Percentiles rank a stretch among this genome's conserved stretches.
These are phyloP conservation scores for Ormyrus thymus DNA, from an alignment of 2,888 invertebrate genomes.

Conservation along the genomic window DNA sequence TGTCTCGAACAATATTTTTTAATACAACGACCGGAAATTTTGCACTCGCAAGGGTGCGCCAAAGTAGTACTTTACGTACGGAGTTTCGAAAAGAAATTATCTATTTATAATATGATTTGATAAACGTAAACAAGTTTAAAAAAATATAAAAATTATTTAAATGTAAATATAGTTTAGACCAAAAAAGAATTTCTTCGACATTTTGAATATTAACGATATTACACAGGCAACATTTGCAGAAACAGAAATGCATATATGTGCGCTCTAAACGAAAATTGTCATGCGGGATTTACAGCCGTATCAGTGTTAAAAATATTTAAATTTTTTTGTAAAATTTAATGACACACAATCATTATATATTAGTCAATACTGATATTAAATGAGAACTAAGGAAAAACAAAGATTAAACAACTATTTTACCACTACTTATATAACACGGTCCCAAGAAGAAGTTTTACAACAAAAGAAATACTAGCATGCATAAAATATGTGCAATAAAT, in stretches of 20 bases:
- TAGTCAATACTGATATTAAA: slow-evolving; percentile 1
- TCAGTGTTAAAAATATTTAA: not conserved
- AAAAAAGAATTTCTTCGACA: not conserved
- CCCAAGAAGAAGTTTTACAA: slow-evolving; percentile 21
- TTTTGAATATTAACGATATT: not conserved
- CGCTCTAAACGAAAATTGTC: not conserved
- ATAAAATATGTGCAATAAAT: too few species aligned
- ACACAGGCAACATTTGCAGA: not conserved
- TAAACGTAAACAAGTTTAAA: not conserved
- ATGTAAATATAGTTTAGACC: not conserved
- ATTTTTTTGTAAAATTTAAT: too few species aligned
- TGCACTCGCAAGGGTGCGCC: too few species aligned
- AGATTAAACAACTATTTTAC: not conserved
- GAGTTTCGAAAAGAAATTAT: too few species aligned
- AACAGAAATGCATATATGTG: not conserved
- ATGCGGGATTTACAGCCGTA: slow-evolving; percentile 5
- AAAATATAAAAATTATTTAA: not conserved
- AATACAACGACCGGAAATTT: too few species aligned
- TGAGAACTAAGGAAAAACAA: not conserved
- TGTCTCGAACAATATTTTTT: too few species aligned
- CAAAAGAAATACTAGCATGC: not conserved
- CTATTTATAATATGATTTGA: too few species aligned
- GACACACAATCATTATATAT: too few species aligned
- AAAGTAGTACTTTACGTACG: too few species aligned
- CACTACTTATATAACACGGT: slow-evolving; percentile 3